phyloP scores from a whole-genome alignment of 1,140 invertebrate genomes.

The Pseudomyrmex dendroicus region DNA sequence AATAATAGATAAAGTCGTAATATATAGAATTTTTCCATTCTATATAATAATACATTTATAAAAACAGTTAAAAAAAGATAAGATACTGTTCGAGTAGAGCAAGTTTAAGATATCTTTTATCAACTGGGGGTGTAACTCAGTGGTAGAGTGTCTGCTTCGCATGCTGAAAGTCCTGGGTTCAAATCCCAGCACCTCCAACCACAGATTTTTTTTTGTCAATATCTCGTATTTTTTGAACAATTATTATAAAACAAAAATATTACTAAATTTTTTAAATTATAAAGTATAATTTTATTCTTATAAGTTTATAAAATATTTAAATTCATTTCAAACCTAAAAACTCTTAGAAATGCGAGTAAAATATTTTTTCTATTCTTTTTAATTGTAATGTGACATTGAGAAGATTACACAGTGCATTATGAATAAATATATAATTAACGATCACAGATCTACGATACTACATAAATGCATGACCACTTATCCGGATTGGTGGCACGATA shows the following conservation, averaged over 20 bases:
- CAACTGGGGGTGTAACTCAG: constrained; percentile 81
- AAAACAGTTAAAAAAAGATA: neutral
- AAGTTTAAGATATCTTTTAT: neutral
- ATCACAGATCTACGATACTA: constrained; percentile 63
- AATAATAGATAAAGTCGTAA: neutral
- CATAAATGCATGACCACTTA: constrained; percentile 86
- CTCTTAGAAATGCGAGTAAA: neutral
- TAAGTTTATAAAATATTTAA: no score
- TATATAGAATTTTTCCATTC: neutral
- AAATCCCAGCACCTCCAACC: constrained; percentile 83
- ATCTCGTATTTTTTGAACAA: no score
- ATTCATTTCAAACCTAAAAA: neutral
- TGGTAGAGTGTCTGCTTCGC: constrained; percentile 84
- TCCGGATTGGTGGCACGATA: constrained; percentile 83
- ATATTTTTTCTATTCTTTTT: neutral
- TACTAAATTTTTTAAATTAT: no score
- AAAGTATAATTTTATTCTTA: no score
- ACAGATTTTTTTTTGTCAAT: constrained; percentile 48
- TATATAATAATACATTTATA: neutral
- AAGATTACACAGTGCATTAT: no score
- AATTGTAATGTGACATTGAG: no score
- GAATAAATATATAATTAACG: neutral
- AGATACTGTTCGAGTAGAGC: neutral
- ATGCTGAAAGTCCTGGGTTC: constrained; percentile 84
- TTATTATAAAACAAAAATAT: no score